Conservation (phyloP, 1,140 invertebrate genomes). For the Leptinotarsa texana region DNA sequence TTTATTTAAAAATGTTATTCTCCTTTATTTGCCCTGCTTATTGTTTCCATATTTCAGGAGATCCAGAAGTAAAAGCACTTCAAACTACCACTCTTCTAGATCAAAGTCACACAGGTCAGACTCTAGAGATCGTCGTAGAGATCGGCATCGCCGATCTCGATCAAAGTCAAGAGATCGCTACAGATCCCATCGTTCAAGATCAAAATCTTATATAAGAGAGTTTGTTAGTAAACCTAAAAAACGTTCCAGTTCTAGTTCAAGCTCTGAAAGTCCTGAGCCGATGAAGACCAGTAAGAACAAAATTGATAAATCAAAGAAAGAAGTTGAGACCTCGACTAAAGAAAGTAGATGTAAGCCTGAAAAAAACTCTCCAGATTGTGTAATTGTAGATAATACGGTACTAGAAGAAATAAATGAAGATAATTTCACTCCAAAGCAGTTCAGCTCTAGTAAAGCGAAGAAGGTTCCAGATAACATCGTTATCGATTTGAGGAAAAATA, state of each 20-base stretch:
- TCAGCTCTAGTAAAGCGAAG: slow-evolving; percentile 41
- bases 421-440: slow-evolving; percentile 46
- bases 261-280: slow-evolving; percentile 20
- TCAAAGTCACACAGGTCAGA: slow-evolving; percentile 35
- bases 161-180: slow-evolving; percentile 42
- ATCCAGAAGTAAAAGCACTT: slow-evolving; percentile 40
- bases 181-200: slow-evolving; percentile 42
- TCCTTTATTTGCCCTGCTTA: not conserved
- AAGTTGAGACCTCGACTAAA: slow-evolving; percentile 17
- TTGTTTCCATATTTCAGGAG: slow-evolving; percentile 15
- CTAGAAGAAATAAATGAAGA: slow-evolving; percentile 51
- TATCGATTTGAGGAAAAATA: slow-evolving; percentile 53
- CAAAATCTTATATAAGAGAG: slow-evolving; percentile 46
- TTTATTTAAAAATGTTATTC: not conserved
- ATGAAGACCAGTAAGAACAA: slow-evolving; percentile 20
- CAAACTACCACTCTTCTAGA: slow-evolving; percentile 37
- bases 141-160: slow-evolving; percentile 35
- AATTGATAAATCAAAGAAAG: slow-evolving; percentile 26
- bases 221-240: slow-evolving; percentile 42
- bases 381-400: slow-evolving; percentile 39
- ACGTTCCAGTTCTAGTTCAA: slow-evolving; percentile 37
- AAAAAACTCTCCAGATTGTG: slow-evolving; percentile 20
- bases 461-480: slow-evolving; percentile 52
- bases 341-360: not conserved
- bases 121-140: slow-evolving; percentile 40